phyloP scores from a whole-genome alignment of 2,113 vertebrate genomes.

The Cacatua alba region DNA sequence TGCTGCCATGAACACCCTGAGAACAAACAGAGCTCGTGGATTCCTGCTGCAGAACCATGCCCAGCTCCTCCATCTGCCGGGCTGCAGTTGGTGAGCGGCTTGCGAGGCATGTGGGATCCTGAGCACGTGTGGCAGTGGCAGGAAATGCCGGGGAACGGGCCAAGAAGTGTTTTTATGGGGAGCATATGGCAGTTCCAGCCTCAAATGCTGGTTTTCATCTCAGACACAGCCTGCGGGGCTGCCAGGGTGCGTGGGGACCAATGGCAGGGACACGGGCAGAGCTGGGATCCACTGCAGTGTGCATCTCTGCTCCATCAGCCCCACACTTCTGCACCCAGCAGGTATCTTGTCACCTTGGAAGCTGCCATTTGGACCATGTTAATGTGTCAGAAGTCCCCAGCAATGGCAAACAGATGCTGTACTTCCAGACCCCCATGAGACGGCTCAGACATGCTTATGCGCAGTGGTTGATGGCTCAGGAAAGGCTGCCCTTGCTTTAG shows the following conservation, averaged over 20 bases:
- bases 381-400: neutral
- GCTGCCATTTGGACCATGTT: neutral
- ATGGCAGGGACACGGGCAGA: rapidly evolving
- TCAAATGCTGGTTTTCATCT: neutral
- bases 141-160: neutral
- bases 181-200: slow-evolving; percentile 27
- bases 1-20: neutral
- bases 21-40: slow-evolving; percentile 41
- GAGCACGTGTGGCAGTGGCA: slow-evolving; percentile 1
- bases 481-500: neutral
- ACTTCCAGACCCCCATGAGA: neutral
- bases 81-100: slow-evolving; percentile 41
- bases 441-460: neutral
- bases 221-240: neutral
- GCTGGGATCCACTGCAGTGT: rapidly evolving
- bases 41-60: neutral
- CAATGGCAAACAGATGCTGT: neutral
- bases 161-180: slow-evolving; percentile 7
- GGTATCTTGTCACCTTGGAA: neutral
- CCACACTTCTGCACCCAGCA: neutral
- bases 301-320: neutral
- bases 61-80: slow-evolving; percentile 45
- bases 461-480: rapidly evolving
- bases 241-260: rapidly evolving
- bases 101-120: slow-evolving; percentile 39